Percentiles rank a stretch among this genome's conserved stretches.
These are phyloP conservation scores for Agrotis puta DNA, from an alignment of 2,888 invertebrate species.

Conservation along the genomic window DNA sequence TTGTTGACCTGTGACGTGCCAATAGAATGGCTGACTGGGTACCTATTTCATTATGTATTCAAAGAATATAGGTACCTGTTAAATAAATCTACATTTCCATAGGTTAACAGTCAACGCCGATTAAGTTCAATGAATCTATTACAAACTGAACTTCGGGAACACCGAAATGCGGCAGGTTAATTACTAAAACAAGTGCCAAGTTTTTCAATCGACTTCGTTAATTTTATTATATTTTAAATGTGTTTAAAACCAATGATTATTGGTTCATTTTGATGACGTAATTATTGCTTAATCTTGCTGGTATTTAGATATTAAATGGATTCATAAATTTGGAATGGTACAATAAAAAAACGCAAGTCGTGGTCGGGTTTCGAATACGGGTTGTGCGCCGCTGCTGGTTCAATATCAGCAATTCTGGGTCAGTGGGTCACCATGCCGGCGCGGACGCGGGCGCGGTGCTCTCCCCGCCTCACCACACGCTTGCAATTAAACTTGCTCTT, in stretches of 20 bases:
- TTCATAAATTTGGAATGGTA: slow-evolving; percentile 52
- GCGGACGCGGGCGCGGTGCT: slow-evolving; percentile 68
- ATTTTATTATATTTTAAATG: no score
- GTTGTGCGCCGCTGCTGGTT: slow-evolving; percentile 85
- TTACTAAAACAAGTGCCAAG: no score
- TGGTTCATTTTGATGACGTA: slow-evolving; percentile 15
- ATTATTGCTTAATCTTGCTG: slow-evolving; percentile 18
- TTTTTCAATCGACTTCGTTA: slow-evolving; percentile 4
- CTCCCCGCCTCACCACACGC: slow-evolving; percentile 76
- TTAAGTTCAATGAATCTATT: slow-evolving; percentile 7
- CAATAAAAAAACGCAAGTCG: slow-evolving; percentile 81
- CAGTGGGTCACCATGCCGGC: slow-evolving; percentile 89
- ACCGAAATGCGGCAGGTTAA: background rate
- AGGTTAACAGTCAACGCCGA: slow-evolving; percentile 10
- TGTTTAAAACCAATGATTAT: background rate
- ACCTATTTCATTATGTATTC: slow-evolving; percentile 8
- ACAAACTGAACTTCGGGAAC: background rate
- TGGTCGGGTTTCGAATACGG: slow-evolving; percentile 88
- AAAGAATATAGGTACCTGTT: background rate
- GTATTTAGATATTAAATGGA: slow-evolving; percentile 25
- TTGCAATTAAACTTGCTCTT: slow-evolving; percentile 83
- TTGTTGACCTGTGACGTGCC: slow-evolving; percentile 68
- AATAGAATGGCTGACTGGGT: slow-evolving; percentile 36
- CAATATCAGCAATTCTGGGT: slow-evolving; percentile 90
- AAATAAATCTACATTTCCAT: slow-evolving; percentile 14